These are phyloP conservation scores for Mesodorylaimus sp. DNA, from an alignment of 2,888 invertebrate genomes.

Conservation along the genomic window DNA sequence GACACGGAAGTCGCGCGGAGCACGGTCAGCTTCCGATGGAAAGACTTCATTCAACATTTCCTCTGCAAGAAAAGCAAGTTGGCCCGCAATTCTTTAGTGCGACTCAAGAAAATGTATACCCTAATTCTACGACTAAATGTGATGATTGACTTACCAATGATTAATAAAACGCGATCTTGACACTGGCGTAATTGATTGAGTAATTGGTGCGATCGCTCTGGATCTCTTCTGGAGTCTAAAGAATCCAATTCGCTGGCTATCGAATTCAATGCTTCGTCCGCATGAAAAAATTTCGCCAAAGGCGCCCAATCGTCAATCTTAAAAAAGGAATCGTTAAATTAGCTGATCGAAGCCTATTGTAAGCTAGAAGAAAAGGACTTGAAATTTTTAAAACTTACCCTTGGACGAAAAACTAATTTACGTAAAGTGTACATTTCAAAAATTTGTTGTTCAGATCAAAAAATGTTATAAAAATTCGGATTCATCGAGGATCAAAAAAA, in stretches of 20 bases:
- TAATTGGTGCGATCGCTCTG: slow-evolving; percentile 78
- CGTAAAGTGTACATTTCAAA: too few species aligned
- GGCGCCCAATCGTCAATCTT: slow-evolving; percentile 55
- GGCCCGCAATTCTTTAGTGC: not conserved
- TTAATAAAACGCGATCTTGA: slow-evolving; percentile 40
- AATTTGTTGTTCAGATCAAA: too few species aligned
- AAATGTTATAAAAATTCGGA: too few species aligned
- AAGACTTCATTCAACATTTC: slow-evolving; percentile 26
- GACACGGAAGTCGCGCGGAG: slow-evolving; percentile 66
- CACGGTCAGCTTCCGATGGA: slow-evolving; percentile 25
- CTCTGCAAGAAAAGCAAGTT: slow-evolving; percentile 14
- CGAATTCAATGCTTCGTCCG: slow-evolving; percentile 82
- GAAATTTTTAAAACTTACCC: too few species aligned
- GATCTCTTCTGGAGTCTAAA: slow-evolving; percentile 96
- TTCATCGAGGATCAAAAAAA: too few species aligned
- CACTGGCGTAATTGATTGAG: slow-evolving; percentile 84
- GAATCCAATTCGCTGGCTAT: slow-evolving; percentile 92
- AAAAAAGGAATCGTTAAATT: too few species aligned
- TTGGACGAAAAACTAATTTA: too few species aligned
- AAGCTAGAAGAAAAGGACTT: too few species aligned
- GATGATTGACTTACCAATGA: slow-evolving; percentile 19
- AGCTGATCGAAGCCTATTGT: too few species aligned
- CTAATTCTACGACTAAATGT: not conserved
- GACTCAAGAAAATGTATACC: not conserved
- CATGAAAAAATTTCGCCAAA: slow-evolving; percentile 88